These are phyloP conservation scores for Drosophila kikkawai DNA, from an alignment of 1,140 invertebrate genomes.

Conservation along the genomic window DNA sequence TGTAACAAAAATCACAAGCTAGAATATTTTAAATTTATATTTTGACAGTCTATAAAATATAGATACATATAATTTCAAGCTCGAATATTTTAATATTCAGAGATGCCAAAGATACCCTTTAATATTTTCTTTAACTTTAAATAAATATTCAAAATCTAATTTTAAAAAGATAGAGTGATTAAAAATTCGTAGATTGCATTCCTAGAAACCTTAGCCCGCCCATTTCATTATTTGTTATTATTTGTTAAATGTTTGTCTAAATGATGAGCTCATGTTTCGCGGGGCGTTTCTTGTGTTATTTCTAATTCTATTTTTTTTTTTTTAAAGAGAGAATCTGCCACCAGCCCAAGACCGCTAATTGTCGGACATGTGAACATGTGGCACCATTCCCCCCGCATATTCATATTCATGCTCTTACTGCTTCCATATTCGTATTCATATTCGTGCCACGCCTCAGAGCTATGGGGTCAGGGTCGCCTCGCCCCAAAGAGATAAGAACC, in stretches of 20 bases:
- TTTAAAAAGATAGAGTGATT: background rate
- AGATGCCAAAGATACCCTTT: too few relatives aligned
- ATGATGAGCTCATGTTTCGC: slow-evolving; percentile 47
- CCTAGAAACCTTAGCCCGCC: background rate
- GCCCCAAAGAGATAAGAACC: slow-evolving; percentile 36
- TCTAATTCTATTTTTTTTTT: background rate
- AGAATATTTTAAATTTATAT: too few relatives aligned
- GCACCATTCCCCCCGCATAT: slow-evolving; percentile 11
- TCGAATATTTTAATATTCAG: too few relatives aligned
- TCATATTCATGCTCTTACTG: background rate
- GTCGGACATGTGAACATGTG: slow-evolving; percentile 48
- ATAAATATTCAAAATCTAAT: background rate
- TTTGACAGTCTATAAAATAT: too few relatives aligned
- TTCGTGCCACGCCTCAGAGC: slow-evolving; percentile 16
- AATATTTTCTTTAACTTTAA: background rate
- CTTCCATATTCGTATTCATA: slow-evolving; percentile 14
- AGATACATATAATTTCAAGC: too few relatives aligned
- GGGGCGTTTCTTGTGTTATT: slow-evolving; percentile 23
- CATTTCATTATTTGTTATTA: slow-evolving; percentile 29
- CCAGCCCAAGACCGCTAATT: slow-evolving; percentile 33
- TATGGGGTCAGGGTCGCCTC: slow-evolving; percentile 51
- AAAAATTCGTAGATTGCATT: background rate
- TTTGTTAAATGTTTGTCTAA: slow-evolving; percentile 28
- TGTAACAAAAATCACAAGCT: too few relatives aligned
- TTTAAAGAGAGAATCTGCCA: slow-evolving; percentile 15